Base-by-base conservation (phyloP, 2,888 invertebrate species). In the Pseudolycoriella hygida region DNA sequence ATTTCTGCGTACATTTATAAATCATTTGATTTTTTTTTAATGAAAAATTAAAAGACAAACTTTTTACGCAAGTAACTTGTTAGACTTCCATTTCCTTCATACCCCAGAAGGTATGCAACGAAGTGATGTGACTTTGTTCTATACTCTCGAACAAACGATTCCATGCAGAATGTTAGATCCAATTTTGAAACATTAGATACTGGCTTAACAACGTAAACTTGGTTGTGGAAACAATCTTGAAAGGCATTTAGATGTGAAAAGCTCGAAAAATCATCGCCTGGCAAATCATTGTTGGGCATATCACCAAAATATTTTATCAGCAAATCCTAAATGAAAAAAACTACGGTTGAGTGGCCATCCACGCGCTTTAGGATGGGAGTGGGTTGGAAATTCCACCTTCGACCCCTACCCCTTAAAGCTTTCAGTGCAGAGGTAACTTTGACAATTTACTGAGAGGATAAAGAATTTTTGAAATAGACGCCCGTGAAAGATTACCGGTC, bases 51-150 rank as follows among this genome's bases (percentile, higher is more conserved):
- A 38, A 39, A 11, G 14, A 64, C 66, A 62, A 58, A 77, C 77
- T 77, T 81, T 55, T 77, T 76, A 47, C 80, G 72, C 17, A 89
- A 66, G 57, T 79, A 84, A 0, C 82, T 78, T 2, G 84, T 72
- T n/a, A 89, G 64, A 52, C 86, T 86, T 46, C 86, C 87, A 55
- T 76, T 75, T 2, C 90, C 90, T 61, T 93, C 89, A 60, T 90
- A 82, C 0, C 85, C 87, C 3, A 92, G 63, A n/a, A 92, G 60
- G 61, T 76, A 77, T 0, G 81, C 76, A 4, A 92, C 63, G 56
- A 88, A 90, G 48, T 80, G 65, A 48, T 76, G 64, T 20, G 71
- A 67, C 42, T 66, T 66, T 46, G 56, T 57, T 50, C 56, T 60
- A 51, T 64, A 66, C 37, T 56, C 54, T 48, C 58, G 30, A 4